Evolutionary conservation across 2,888 invertebrate genomes (phyloP), one percentile per base, ranked within the genome.

Genomic region (Papilio demoleus): DNA sequence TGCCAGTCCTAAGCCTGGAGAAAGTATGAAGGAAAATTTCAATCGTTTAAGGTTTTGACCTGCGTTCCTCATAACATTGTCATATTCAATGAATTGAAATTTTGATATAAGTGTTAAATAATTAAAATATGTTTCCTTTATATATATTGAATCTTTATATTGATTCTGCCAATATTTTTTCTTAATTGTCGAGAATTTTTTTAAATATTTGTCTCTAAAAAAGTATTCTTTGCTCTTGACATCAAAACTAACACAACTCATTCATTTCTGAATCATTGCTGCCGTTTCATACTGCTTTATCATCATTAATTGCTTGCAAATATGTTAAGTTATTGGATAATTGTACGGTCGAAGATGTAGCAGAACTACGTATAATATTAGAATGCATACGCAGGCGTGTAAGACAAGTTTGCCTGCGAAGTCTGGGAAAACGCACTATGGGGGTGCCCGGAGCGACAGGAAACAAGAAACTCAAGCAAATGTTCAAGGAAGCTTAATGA

Each of bases 381-480:
- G 58, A 68, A 70, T 67, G 62, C 84, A 92, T 74, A 82, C 88
- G 77, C 80, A 90, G 79, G 84, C 82, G 64, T 85, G 85, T 79
- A 84, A 80, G 72, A 65, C 78, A 70, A 76, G 73, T 72, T 58
- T 82, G 67, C 72, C 74, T 50, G 65, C 73, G 79, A 79, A 70
- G 74, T 31, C 70, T 22, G 45, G 53, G 72, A 75, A 74, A 67
- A 6, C 70, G 34, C 56, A 62, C 53, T 17, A 67, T 22, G 63
- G 60, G 58, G 62, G 59, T 8, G 38, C 17, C 4, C 72, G 77
- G 77, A 72, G 74, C 19, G 71, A 73, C 67, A 78, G 72, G 75
- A 79, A 78, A 70, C 71, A 68, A 4, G 74, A 75, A 42, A 27
- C 38, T 22, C 65, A 58, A 68, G 65, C 74, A 67, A 70, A 56